phyloP scores from a whole-genome alignment of 2,888 invertebrate species.

The Synanthedon myopaeformis region DNA sequence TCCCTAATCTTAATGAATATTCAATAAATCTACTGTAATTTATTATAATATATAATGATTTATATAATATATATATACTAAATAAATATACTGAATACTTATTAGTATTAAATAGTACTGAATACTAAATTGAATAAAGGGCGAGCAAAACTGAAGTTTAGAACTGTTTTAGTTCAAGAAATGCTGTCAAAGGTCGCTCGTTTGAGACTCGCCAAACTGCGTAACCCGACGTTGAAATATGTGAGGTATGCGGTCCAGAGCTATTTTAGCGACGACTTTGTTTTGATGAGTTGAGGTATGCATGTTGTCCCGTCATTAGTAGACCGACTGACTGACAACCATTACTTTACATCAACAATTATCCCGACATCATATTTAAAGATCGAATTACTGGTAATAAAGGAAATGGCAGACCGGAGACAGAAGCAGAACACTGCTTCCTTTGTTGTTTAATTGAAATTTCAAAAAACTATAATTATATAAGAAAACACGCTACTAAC shows the following conservation, averaged over 20 bases:
- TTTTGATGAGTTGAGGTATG: conserved; percentile 15
- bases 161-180: no score
- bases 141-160: no score
- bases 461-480: background rate
- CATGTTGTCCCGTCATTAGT: background rate
- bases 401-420: background rate
- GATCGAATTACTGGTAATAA: background rate
- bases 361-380: background rate
- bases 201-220: background rate
- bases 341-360: background rate
- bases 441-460: background rate
- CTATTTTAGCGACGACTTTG: conserved; percentile 14
- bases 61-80: no score
- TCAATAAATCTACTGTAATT: no score
- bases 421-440: conserved; percentile 2
- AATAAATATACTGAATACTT: no score
- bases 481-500: no score
- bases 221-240: conserved; percentile 7
- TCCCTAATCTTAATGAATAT: no score
- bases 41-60: no score
- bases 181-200: no score
- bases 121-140: no score
- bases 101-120: no score
- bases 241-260: conserved; percentile 13
- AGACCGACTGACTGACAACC: background rate